Evolutionary conservation across 2,797 vertebrate genomes (phyloP), one percentile per base, ranked within the genome.

Genomic region (Nannoperca australis): DNA sequence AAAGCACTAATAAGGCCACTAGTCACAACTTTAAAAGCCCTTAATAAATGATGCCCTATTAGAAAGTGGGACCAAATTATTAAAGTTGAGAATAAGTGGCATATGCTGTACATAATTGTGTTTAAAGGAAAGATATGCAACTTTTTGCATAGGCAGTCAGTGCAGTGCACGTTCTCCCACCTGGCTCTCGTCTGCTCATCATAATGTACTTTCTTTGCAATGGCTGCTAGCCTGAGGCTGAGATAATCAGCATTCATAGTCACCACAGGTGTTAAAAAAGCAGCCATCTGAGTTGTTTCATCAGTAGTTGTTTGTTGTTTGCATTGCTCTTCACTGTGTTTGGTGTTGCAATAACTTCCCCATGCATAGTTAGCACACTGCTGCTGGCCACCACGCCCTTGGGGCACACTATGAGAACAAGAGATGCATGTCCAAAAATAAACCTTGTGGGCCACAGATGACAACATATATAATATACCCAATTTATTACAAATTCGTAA

Each of bases 291-390:
- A 27, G 17, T n/a, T n/a, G n/a, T n/a, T n/a, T n/a, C n/a, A n/a
- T n/a, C n/a, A n/a, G n/a, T n/a, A n/a, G n/a, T 54, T 74, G 18
- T 54, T 54, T 74, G 18, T 54, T 42, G 6, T 22, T 50, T 73
- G 47, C n/a, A 63, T 20, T 67, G 40, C 22, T 13, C 51, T 20
- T 38, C 38, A 67, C 5, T 3, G 7, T 27, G 7, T 15, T 36
- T 54, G 22, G 4, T 79, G 60, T 65, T 76, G 68, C 10, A 77
- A 45, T 51, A 34, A 67, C 72, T 72, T 70, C 27, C 15, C 24
- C 30, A 1, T 44, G 12, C 24, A 67, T 44, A 51, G 6, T 60
- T n/a, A 32, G 47, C 55, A 67, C 40, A 70, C 42, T 66, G 32
- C 27, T 42, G 36, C 40, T 40, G 65, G 24, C 27, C 51, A 76